These are phyloP conservation scores for Teinopalpus imperialis DNA, from an alignment of 2,888 invertebrate species.

Conservation along the genomic window DNA sequence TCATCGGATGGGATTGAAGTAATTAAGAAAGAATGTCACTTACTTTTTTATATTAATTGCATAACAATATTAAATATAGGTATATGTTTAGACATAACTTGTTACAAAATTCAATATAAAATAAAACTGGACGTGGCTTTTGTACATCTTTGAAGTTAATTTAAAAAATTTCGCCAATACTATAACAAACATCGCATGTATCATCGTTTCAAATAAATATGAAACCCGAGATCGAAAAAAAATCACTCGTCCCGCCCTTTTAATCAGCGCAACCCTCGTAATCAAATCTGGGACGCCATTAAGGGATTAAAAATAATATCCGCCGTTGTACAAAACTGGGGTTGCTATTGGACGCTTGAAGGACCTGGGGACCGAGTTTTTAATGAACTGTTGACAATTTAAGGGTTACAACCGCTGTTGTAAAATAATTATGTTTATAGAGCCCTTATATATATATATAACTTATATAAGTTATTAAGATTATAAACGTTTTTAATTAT, in stretches of 20 bases:
- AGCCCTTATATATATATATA: constrained; percentile 3
- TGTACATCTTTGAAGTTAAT: too few relatives aligned
- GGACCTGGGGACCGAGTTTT: constrained; percentile 43
- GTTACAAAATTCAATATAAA: too few relatives aligned
- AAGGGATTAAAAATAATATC: constrained; percentile 82
- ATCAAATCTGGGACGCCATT: constrained; percentile 80
- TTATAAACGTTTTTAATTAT: too few relatives aligned
- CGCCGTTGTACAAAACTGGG: constrained; percentile 48
- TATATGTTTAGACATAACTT: too few relatives aligned
- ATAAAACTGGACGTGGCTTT: too few relatives aligned
- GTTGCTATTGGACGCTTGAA: constrained; percentile 51
- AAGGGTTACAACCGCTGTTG: constrained; percentile 27
- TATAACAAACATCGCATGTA: too few relatives aligned
- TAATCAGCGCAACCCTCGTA: constrained; percentile 73
- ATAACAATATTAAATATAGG: too few relatives aligned
- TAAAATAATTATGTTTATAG: constrained; percentile 9
- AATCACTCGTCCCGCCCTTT: constrained; percentile 64
- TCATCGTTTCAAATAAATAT: constrained; percentile 34
- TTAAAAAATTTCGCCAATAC: too few relatives aligned
- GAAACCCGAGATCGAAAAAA: constrained; percentile 37
- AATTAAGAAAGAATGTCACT: too few relatives aligned
- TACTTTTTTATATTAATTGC: too few relatives aligned
- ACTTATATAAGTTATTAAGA: too few relatives aligned
- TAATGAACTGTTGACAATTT: constrained; percentile 65
- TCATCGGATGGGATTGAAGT: too few relatives aligned